phyloP scores from a whole-genome alignment of 2,113 vertebrate genomes.

The Campylorhamphus procurvoides region DNA sequence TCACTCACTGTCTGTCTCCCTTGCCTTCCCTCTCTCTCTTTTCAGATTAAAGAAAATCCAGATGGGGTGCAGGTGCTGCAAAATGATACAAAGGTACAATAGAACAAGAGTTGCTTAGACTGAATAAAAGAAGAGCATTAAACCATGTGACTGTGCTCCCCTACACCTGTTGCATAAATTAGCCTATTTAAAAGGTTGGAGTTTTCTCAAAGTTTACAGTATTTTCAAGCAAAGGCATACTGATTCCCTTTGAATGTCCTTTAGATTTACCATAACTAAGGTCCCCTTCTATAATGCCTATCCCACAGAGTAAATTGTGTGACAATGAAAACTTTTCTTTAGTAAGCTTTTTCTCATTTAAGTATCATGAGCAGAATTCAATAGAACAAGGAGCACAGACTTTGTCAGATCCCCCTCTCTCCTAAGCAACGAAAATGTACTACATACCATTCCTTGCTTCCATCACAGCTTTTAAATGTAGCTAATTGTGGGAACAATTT shows the following conservation, averaged over 20 bases:
- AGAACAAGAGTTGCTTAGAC: background rate
- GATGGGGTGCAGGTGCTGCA: conserved; percentile 99
- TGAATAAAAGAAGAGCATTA: background rate
- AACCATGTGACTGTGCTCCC: background rate
- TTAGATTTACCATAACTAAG: background rate
- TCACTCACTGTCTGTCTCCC: background rate
- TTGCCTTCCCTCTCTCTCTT: conserved; percentile 50
- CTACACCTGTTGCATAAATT: background rate
- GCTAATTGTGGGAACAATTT: background rate
- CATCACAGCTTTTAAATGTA: background rate
- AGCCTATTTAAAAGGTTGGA: background rate
- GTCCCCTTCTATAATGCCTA: background rate
- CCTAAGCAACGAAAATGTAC: background rate
- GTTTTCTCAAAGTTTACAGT: background rate
- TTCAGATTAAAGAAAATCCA: conserved; percentile 83
- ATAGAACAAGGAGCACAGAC: background rate
- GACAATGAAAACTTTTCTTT: background rate
- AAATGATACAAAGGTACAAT: conserved; percentile 94
- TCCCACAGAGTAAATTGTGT: background rate
- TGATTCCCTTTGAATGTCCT: background rate
- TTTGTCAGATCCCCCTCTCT: background rate
- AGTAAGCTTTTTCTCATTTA: background rate
- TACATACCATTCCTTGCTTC: background rate
- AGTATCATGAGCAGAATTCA: background rate
- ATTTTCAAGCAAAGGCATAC: background rate